phyloP scores from a whole-genome alignment of 2,888 invertebrate genomes.

The Tortricodes alternella region DNA sequence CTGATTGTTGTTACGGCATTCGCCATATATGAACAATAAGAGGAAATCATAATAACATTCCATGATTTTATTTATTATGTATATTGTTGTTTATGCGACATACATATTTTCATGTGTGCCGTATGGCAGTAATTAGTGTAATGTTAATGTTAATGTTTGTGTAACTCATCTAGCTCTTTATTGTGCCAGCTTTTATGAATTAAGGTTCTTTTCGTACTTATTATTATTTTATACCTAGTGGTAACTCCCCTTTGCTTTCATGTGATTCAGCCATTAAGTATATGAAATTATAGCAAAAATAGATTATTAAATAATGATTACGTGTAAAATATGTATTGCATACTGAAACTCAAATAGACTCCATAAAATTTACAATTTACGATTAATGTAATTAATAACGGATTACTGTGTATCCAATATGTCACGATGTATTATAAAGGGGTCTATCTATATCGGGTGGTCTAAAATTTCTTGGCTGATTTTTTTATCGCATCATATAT shows the following conservation, averaged over 20 bases:
- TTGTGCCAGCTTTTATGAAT: slow-evolving; percentile 79
- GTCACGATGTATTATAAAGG: slow-evolving; percentile 71
- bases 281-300: slow-evolving; percentile 79
- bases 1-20: slow-evolving; percentile 48
- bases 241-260: slow-evolving; percentile 71
- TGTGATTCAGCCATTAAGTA: slow-evolving; percentile 69
- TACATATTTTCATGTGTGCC: slow-evolving; percentile 80
- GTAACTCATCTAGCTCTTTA: slow-evolving; percentile 79
- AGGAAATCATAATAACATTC: slow-evolving; percentile 77
- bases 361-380: slow-evolving; percentile 46
- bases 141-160: slow-evolving; percentile 65
- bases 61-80: slow-evolving; percentile 82
- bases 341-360: slow-evolving; percentile 44
- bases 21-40: slow-evolving; percentile 55
- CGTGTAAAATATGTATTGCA: slow-evolving; percentile 74
- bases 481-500: no score
- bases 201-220: slow-evolving; percentile 79
- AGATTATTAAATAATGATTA: slow-evolving; percentile 55
- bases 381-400: slow-evolving; percentile 50
- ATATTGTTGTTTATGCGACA: slow-evolving; percentile 71
- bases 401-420: slow-evolving; percentile 59
- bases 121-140: slow-evolving; percentile 60
- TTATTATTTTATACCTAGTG: slow-evolving; percentile 56
- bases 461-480: no score
- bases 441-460: no score